Conservation (phyloP, 92 coral and sea anemone species). For the Zoanthus solanderi region DNA sequence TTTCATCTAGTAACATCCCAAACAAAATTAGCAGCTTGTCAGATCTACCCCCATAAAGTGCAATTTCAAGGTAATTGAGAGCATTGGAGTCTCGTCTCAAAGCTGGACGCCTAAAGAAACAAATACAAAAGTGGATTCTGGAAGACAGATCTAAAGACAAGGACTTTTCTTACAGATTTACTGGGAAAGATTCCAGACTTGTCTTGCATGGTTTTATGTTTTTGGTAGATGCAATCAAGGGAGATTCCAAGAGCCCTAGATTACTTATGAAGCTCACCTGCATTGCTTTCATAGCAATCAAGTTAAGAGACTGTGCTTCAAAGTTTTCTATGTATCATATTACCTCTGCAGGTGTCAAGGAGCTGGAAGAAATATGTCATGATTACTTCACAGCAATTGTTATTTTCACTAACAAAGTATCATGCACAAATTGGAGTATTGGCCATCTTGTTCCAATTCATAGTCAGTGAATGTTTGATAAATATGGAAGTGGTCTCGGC, state of each 20-base stretch:
- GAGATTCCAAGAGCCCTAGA: slow-evolving; percentile 35
- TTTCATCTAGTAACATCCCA: slow-evolving; percentile 29
- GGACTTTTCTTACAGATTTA: slow-evolving; percentile 57
- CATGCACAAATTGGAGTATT: slow-evolving; percentile 67
- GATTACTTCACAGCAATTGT: slow-evolving; percentile 57
- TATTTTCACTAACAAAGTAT: slow-evolving; percentile 31
- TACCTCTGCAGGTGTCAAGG: slow-evolving; percentile 15
- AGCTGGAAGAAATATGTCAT: slow-evolving; percentile 37
- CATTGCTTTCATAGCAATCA: slow-evolving; percentile 49
- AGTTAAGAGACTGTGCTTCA: slow-evolving; percentile 59
- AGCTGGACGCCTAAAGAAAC: slow-evolving; percentile 41
- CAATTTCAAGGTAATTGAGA: not conserved
- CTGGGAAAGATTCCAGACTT: slow-evolving; percentile 61
- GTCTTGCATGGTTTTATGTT: slow-evolving; percentile 60
- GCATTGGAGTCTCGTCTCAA: slow-evolving; percentile 10
- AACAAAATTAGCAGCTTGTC: not conserved
- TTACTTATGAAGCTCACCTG: slow-evolving; percentile 50
- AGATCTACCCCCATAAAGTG: not conserved
- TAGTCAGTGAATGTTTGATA: slow-evolving; percentile 52
- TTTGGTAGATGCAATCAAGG: slow-evolving; percentile 58
- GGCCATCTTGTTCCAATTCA: slow-evolving; percentile 63
- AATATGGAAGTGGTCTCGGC: slow-evolving; percentile 55
- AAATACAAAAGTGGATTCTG: slow-evolving; percentile 56
- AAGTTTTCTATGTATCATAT: slow-evolving; percentile 56
- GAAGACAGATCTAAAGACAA: slow-evolving; percentile 57